phyloP scores from a whole-genome alignment of 2,797 vertebrate genomes.

The Helostoma temminkii region DNA sequence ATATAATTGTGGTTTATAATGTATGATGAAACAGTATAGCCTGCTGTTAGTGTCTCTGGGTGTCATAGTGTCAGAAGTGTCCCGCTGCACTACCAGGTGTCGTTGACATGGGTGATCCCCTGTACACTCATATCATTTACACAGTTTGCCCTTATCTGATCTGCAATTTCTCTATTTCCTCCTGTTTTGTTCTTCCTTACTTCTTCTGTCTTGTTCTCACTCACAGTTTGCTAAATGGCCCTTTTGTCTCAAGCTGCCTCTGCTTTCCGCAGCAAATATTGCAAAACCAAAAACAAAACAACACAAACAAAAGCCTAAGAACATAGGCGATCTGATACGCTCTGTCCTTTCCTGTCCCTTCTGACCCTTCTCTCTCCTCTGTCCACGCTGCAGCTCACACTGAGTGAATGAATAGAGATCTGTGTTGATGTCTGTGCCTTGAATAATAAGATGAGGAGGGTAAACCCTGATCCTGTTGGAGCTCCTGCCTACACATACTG shows the following conservation, averaged over 20 bases:
- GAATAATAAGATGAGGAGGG: constrained; percentile 80
- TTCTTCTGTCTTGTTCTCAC: constrained; percentile 1
- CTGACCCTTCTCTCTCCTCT: constrained; percentile 67
- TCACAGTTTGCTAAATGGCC: constrained; percentile 43
- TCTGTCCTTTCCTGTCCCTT: constrained; percentile 69
- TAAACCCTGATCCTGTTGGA: constrained; percentile 79
- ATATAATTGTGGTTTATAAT: constrained; percentile 5
- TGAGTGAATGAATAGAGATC: constrained; percentile 83
- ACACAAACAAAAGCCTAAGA: constrained; percentile 69
- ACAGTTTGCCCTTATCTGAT: constrained; percentile 29
- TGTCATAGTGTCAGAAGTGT: constrained; percentile 16
- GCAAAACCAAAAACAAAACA: constrained; percentile 64
- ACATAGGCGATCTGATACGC: constrained; percentile 69
- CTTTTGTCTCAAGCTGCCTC: constrained; percentile 65
- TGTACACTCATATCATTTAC: constrained; percentile 8
- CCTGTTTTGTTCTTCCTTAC: constrained; percentile 17
- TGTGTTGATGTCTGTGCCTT: constrained; percentile 80
- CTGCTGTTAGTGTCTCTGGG: not conserved
- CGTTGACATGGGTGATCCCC: constrained; percentile 1
- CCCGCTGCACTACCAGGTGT: constrained; percentile 23
- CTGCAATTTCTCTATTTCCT: constrained; percentile 36
- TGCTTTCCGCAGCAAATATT: constrained; percentile 67
- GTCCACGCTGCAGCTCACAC: constrained; percentile 71
- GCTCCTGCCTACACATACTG: constrained; percentile 74
- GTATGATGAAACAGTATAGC: constrained; percentile 1